Evolutionary conservation across 2,888 invertebrate genomes (phyloP).

Genomic region (Platynereis dumerilii): DNA sequence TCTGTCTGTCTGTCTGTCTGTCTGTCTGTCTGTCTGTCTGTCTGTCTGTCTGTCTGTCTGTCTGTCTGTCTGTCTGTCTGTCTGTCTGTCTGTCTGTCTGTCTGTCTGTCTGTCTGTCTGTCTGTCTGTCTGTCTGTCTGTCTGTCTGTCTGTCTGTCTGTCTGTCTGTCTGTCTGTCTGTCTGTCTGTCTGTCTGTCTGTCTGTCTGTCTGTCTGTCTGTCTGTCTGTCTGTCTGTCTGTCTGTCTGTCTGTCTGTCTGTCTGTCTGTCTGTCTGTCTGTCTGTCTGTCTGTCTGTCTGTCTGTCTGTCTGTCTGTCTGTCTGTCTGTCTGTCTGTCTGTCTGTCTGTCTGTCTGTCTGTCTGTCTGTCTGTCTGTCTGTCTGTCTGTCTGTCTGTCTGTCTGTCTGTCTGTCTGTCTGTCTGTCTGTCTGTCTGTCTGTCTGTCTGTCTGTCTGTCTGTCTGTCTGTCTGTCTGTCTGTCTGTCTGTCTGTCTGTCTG

Average conservation of each 20-base stretch:
- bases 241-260: conserved; percentile 28
- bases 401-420: conserved; percentile 33
- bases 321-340: conserved; percentile 25
- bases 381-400: conserved; percentile 27
- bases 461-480: conserved; percentile 22
- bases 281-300: conserved; percentile 20
- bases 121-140: conserved; percentile 34
- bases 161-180: conserved; percentile 35
- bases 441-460: conserved; percentile 34
- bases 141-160: conserved; percentile 24
- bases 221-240: conserved; percentile 31
- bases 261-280: conserved; percentile 33
- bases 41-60: conserved; percentile 28
- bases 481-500: conserved; percentile 28
- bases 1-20: conserved; percentile 22
- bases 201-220: conserved; percentile 31
- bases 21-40: conserved; percentile 34
- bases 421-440: conserved; percentile 25
- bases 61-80: conserved; percentile 31
- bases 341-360: conserved; percentile 34
- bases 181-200: conserved; percentile 25
- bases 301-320: conserved; percentile 35
- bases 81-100: conserved; percentile 31
- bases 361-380: conserved; percentile 28
- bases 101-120: conserved; percentile 23